Base-by-base conservation (phyloP, 2,113 vertebrate genomes). In the Lagopus muta region DNA sequence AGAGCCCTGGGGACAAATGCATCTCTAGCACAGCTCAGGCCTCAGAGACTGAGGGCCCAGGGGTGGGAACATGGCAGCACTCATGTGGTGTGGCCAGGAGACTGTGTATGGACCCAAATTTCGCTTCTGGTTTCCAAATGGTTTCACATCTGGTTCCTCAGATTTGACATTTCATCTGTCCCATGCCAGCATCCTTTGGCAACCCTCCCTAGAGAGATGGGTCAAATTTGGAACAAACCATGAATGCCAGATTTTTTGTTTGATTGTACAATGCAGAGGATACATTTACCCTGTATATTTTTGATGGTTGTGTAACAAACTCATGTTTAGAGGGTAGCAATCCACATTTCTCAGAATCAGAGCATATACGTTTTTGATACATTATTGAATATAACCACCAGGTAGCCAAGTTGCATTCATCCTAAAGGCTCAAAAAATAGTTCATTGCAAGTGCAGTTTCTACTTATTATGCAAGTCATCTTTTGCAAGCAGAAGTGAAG, bases 401-500 rank as follows among this genome's bases (percentile, higher is more conserved):
- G 91, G 89, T 94, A 95, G 75, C 83, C 93, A 80, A 70, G 79
- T 77, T 91, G 34, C 8, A 14, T n/a, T 93, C 89, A 75, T 95
- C 82, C 57, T 91, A 67, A 85, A 92, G 82, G 75, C 89, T 95
- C 32, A 71, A 93, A 95, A 95, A 89, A 70, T 42, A 91, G 79
- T 86, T 43, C 61, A 62, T 48, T 83, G 88, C 88, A 84, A 93
- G 75, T 72, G 79, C 73, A 69, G 80, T 75, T 95, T 90, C 87
- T 81, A 71, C 73, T 94, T 91, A 77, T 86, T 94, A 94, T 94
- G 93, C 90, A 92, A 96, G 94, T 75, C 47, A 3, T 90, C 86
- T 91, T 93, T 74, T 94, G 85, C 91, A 88, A 94, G 91, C 85
- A 93, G 91, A 91, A 95, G 87, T 88, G 92, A 94, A 89, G 94